Evolutionary conservation across 2,888 invertebrate species (phyloP).

Genomic region (Holacanthella duospinosa): DNA sequence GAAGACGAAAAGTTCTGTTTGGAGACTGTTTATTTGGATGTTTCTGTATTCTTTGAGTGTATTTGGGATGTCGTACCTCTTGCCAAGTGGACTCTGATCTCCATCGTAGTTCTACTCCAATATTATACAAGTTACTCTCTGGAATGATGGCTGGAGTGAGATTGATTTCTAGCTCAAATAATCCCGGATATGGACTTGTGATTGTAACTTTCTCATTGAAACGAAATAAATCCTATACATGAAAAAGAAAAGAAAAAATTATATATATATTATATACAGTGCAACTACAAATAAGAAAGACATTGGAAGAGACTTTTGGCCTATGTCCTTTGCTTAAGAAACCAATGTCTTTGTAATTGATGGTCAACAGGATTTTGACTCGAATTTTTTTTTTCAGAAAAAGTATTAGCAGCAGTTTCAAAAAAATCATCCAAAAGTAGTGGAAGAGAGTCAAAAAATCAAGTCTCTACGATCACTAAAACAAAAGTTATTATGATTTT

Average conservation of each 20-base stretch:
- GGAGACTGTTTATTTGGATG: background rate
- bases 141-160: conserved; percentile 34
- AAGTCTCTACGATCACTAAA: too few species aligned
- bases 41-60: background rate
- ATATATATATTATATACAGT: background rate
- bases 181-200: conserved; percentile 36
- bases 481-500: too few species aligned
- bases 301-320: too few species aligned
- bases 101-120: conserved; percentile 34
- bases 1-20: background rate
- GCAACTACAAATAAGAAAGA: too few species aligned
- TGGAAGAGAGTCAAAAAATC: too few species aligned
- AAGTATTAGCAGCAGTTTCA: too few species aligned
- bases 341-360: too few species aligned
- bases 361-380: too few species aligned
- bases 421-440: too few species aligned
- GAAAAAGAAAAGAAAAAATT: conserved; percentile 3
- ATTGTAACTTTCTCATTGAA: conserved; percentile 37
- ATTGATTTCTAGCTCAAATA: conserved; percentile 37
- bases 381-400: too few species aligned
- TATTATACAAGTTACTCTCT: conserved; percentile 29
- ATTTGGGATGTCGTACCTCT: conserved; percentile 21
- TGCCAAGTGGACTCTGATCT: conserved; percentile 33
- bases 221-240: conserved; percentile 36
- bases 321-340: too few species aligned